phyloP scores from a whole-genome alignment of 2,888 invertebrate genomes.

The Conomelus anceps region DNA sequence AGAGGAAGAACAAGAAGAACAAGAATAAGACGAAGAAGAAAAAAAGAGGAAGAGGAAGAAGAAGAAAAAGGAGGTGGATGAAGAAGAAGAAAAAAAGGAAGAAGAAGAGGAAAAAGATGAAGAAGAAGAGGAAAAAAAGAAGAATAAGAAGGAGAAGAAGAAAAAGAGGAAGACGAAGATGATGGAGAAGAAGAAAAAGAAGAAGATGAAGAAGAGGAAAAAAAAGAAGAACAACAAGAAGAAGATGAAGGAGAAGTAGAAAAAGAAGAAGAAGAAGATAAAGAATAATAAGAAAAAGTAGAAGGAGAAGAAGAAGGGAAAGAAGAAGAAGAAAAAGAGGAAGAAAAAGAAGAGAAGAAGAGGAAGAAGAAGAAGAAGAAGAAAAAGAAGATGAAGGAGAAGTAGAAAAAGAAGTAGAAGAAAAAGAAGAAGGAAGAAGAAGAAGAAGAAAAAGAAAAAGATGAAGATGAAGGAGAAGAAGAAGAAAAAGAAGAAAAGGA shows the following conservation, averaged over 20 bases:
- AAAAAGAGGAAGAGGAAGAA: too few species aligned
- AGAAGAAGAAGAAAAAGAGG: neutral
- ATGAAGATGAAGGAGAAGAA: neutral
- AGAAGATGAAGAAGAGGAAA: too few species aligned
- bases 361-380: neutral
- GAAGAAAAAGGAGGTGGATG: neutral
- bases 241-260: too few species aligned
- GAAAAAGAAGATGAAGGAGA: neutral
- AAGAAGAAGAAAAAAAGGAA: neutral
- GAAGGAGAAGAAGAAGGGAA: too few species aligned
- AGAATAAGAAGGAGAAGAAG: too few species aligned
- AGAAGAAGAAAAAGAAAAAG: neutral
- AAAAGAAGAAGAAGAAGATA: too few species aligned
- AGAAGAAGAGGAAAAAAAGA: too few species aligned
- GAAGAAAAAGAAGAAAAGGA: neutral
- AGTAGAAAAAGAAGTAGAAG: neutral
- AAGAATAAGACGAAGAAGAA: neutral
- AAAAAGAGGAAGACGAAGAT: too few species aligned
- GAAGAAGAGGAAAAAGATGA: neutral
- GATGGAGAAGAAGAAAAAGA: too few species aligned
- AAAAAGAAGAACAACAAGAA: conserved; percentile 19
- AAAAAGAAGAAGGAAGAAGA: neutral
- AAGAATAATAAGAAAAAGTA: too few species aligned
- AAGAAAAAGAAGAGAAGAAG: neutral
- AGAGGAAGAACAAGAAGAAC: neutral